Conservation (phyloP, 2,888 invertebrate species). For the Megastigmus dorsalis region DNA sequence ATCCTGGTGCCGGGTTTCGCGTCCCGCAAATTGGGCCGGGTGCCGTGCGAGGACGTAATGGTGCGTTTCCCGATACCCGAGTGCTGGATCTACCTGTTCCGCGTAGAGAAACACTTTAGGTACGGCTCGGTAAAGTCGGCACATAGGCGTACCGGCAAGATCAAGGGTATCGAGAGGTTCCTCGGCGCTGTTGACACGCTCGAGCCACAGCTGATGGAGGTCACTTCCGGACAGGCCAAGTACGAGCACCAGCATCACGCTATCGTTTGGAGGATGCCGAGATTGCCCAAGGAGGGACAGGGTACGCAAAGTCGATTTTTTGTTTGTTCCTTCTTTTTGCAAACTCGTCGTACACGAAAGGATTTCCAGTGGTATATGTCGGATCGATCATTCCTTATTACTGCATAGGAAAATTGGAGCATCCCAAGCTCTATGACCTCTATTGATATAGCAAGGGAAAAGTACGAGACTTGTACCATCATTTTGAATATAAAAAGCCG, state of each 20-base stretch:
- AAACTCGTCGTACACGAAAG: too few relatives aligned
- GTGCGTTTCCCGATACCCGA: constrained; percentile 98
- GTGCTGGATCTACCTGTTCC: constrained; percentile 99
- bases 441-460: too few relatives aligned
- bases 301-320: too few relatives aligned
- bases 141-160: constrained; percentile 86
- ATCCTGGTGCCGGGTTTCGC: constrained; percentile 97
- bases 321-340: too few relatives aligned
- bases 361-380: too few relatives aligned
- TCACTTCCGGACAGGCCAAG: constrained; percentile 97
- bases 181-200: constrained; percentile 92
- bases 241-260: constrained; percentile 98
- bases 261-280: constrained; percentile 98
- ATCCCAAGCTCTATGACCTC: too few relatives aligned
- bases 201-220: constrained; percentile 94
- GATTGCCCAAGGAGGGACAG: constrained; percentile 98
- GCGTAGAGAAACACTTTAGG: constrained; percentile 96
- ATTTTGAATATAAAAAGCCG: too few relatives aligned
- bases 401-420: too few relatives aligned
- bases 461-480: too few relatives aligned
- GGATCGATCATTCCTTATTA: too few relatives aligned
- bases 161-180: constrained; percentile 94
- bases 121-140: constrained; percentile 74
- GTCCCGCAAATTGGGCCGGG: constrained; percentile 94
- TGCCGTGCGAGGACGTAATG: constrained; percentile 97